Percentiles rank a stretch among this genome's conserved stretches.
Evolutionary conservation across 2,888 invertebrate species (phyloP).

Genomic region (Laothoe populi): DNA sequence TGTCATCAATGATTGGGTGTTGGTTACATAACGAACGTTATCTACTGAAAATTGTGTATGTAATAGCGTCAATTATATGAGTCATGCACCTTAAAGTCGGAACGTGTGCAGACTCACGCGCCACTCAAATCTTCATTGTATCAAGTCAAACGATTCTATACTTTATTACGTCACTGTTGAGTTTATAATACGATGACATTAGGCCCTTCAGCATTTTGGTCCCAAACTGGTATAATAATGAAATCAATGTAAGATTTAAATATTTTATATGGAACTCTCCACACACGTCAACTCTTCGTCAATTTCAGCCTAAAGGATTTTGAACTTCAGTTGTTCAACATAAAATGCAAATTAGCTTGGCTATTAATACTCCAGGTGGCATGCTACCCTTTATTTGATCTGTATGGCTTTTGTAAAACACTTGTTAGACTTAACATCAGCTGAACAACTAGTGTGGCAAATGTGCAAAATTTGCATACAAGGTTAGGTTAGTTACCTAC

Average conservation of each 20-base stretch:
- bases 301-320: not conserved
- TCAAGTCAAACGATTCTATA: not conserved
- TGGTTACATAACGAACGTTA: conserved; percentile 43
- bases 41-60: conserved; percentile 43
- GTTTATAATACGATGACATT: not conserved
- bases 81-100: conserved; percentile 11
- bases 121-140: not conserved
- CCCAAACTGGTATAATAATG: not conserved
- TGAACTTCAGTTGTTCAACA: not conserved
- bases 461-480: not conserved
- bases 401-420: conserved; percentile 33
- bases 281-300: not conserved
- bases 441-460: conserved; percentile 25
- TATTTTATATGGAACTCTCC: not conserved
- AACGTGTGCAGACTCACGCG: conserved; percentile 21
- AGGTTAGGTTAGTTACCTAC: not conserved
- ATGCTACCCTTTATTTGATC: conserved; percentile 27
- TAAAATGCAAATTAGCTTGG: conserved; percentile 4
- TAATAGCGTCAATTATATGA: conserved; percentile 23
- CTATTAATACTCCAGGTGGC: conserved; percentile 8
- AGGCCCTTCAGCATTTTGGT: not conserved
- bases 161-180: not conserved
- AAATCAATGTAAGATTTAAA: not conserved
- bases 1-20: conserved; percentile 42
- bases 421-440: conserved; percentile 34